Conservation (phyloP, 2,888 invertebrate genomes). For the Incurvaria masculella region DNA sequence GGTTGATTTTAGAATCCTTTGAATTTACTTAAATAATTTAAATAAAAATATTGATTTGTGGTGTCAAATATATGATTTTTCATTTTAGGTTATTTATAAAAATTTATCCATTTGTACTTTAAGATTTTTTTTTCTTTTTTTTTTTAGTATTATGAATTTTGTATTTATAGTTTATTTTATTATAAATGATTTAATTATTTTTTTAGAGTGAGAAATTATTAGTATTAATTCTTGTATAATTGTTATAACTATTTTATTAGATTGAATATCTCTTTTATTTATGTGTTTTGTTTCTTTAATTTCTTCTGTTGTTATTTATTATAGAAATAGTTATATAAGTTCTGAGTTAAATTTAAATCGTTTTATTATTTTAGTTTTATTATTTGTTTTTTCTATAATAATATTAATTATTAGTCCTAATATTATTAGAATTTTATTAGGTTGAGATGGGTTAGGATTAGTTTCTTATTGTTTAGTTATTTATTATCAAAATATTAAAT, state of each 20-base stretch:
- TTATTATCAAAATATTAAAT: slow-evolving; percentile 67
- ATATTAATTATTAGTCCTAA: too few relatives aligned
- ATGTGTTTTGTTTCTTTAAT: slow-evolving; percentile 63
- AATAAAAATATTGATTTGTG: slow-evolving; percentile 67
- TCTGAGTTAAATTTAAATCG: slow-evolving; percentile 56
- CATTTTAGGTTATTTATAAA: slow-evolving; percentile 51
- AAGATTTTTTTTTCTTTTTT: slow-evolving; percentile 47
- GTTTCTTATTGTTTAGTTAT: too few relatives aligned
- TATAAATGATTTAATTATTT: slow-evolving; percentile 37
- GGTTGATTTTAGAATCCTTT: too few relatives aligned
- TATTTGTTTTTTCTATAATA: slow-evolving; percentile 68
- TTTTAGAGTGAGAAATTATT: slow-evolving; percentile 57
- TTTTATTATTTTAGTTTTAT: slow-evolving; percentile 62
- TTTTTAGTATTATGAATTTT: slow-evolving; percentile 38
- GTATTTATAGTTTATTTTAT: slow-evolving; percentile 43
- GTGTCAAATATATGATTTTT: slow-evolving; percentile 53
- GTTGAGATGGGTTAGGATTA: slow-evolving; percentile 70
- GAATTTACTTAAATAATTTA: slow-evolving; percentile 71
- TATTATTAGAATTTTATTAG: too few relatives aligned
- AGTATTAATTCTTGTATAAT: slow-evolving; percentile 44
- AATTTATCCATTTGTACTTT: slow-evolving; percentile 52
- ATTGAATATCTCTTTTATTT: too few relatives aligned
- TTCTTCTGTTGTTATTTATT: slow-evolving; percentile 63
- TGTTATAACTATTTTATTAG: slow-evolving; percentile 56
- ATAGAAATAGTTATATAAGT: slow-evolving; percentile 61